Evolutionary conservation across 92 coral and sea anemone genomes (phyloP).

Genomic region (Chrysogorgia sp.): DNA sequence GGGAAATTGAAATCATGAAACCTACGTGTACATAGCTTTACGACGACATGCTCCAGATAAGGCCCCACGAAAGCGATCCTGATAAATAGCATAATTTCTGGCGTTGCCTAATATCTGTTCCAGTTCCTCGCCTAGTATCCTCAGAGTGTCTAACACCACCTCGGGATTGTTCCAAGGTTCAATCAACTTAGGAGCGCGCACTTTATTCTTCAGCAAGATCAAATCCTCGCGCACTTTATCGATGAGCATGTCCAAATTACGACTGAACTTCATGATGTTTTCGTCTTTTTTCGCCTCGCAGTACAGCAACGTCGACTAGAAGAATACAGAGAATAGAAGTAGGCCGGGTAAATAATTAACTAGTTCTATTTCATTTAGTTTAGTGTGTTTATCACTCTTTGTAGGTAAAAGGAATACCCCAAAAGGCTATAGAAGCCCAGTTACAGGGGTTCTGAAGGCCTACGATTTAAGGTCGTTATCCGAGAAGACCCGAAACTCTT

Average conservation of each 20-base stretch:
- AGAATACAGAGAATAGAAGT: not conserved
- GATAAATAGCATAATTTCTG: slow-evolving; percentile 77
- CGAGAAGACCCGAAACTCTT: too few relatives aligned
- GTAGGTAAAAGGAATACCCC: too few relatives aligned
- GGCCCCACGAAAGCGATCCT: slow-evolving; percentile 74
- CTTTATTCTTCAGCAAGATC: slow-evolving; percentile 74
- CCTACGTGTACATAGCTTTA: slow-evolving; percentile 10
- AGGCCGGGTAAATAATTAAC: not conserved
- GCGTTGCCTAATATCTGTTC: slow-evolving; percentile 71
- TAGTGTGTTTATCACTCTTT: too few relatives aligned
- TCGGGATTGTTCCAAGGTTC: slow-evolving; percentile 85
- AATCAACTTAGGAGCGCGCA: slow-evolving; percentile 79
- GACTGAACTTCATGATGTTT: slow-evolving; percentile 77
- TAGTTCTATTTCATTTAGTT: not conserved
- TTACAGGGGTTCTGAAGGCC: too few relatives aligned
- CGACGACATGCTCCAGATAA: slow-evolving; percentile 26
- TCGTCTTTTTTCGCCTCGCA: slow-evolving; percentile 96
- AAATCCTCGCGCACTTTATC: slow-evolving; percentile 77
- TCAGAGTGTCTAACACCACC: slow-evolving; percentile 75
- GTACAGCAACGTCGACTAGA: slow-evolving; percentile 87
- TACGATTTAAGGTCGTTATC: too few relatives aligned
- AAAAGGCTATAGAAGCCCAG: too few relatives aligned
- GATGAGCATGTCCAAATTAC: slow-evolving; percentile 77
- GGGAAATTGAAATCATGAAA: not conserved
- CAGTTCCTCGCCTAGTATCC: slow-evolving; percentile 76